Evolutionary conservation across 2,888 invertebrate genomes (phyloP).

Genomic region (Drosophila cyrtoloma): DNA sequence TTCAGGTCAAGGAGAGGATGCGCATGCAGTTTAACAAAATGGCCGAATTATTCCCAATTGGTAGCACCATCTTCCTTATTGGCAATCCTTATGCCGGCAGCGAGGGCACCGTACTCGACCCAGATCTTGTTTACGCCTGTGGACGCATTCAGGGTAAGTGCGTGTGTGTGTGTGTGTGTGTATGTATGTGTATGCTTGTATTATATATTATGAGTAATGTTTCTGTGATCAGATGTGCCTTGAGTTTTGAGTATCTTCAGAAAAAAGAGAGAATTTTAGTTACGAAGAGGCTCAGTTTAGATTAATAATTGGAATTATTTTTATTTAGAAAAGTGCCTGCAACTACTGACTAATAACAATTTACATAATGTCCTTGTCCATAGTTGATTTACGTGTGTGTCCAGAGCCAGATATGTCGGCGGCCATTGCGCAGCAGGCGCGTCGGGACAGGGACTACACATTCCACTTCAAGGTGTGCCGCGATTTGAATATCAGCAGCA

Average conservation of each 20-base stretch:
- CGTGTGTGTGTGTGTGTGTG: not conserved
- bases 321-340: not conserved
- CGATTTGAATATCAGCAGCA: constrained; percentile 88
- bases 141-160: constrained; percentile 82
- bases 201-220: no score
- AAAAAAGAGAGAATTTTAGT: not conserved
- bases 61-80: constrained; percentile 91
- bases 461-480: constrained; percentile 74
- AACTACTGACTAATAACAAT: not conserved
- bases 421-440: constrained; percentile 68
- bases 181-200: no score
- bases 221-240: not conserved
- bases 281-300: not conserved
- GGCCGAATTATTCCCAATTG: constrained; percentile 89
- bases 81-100: constrained; percentile 93
- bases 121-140: constrained; percentile 77
- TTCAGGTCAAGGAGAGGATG: constrained; percentile 82
- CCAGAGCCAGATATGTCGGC: constrained; percentile 79
- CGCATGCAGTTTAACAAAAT: constrained; percentile 81
- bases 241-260: not conserved
- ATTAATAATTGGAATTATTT: not conserved
- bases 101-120: constrained; percentile 89
- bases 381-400: constrained; percentile 81
- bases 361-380: not conserved
- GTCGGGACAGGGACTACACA: constrained; percentile 70